Conservation (phyloP, 2,888 invertebrate species). For the Melieria crassipennis region DNA sequence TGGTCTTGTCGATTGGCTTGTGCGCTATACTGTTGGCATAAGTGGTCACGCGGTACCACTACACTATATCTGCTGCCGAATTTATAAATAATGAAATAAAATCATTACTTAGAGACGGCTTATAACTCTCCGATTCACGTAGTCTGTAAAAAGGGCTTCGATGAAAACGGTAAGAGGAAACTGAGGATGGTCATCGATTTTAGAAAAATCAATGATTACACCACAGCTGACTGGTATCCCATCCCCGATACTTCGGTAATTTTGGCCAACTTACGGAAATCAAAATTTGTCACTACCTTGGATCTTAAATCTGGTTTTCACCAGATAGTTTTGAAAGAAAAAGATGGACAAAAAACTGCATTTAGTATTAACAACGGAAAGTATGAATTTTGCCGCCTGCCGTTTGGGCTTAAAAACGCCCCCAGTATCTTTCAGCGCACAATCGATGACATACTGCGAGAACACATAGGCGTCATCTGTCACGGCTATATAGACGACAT, state of each 20-base stretch:
- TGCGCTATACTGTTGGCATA: no score
- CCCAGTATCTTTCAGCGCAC: constrained; percentile 15
- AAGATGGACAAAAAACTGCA: constrained; percentile 6
- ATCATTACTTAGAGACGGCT: constrained; percentile 9
- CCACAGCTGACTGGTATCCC: constrained; percentile 8
- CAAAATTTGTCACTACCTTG: constrained; percentile 7
- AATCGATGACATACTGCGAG: constrained; percentile 22
- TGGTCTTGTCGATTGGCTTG: no score
- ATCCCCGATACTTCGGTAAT: constrained; percentile 14
- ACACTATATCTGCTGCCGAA: constrained; percentile 7
- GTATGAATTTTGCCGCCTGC: constrained; percentile 10
- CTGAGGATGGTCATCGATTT: constrained; percentile 17
- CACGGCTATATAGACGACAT: constrained; percentile 30
- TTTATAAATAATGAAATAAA: constrained; percentile 13
- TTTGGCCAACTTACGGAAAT: constrained; percentile 9
- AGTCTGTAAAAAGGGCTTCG: constrained; percentile 6
- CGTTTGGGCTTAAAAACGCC: constrained; percentile 18
- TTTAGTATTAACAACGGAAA: constrained; percentile 13
- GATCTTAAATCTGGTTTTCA: constrained; percentile 13
- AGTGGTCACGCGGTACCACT: no score
- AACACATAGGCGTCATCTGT: constrained; percentile 30
- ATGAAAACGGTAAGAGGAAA: constrained; percentile 1
- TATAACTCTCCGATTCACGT: constrained; percentile 14
- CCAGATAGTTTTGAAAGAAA: constrained; percentile 13
- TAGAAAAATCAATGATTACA: constrained; percentile 12